Evolutionary conservation across 2,113 vertebrate species (phyloP).

Genomic region (Neogobius melanostomus): DNA sequence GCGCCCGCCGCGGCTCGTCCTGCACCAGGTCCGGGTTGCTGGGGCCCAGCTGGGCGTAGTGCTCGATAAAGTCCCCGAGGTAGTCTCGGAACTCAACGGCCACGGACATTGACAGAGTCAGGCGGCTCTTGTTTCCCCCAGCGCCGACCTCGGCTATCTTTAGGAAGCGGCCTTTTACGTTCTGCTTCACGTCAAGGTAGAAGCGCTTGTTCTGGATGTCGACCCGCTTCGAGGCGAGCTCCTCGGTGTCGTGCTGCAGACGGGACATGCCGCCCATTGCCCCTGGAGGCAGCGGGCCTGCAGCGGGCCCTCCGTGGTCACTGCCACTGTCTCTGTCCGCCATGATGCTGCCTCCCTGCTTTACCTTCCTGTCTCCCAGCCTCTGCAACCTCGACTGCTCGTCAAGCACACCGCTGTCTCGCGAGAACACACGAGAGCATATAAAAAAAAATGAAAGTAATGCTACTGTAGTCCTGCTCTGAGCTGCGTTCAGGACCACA

Average conservation of each 20-base stretch:
- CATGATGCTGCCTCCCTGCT: slow-evolving; percentile 90
- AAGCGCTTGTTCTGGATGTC: slow-evolving; percentile 98
- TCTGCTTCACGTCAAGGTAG: slow-evolving; percentile 96
- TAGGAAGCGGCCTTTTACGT: slow-evolving; percentile 95
- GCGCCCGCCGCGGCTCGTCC: slow-evolving; percentile 93
- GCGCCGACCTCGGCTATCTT: slow-evolving; percentile 96
- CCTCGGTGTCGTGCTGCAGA: slow-evolving; percentile 94
- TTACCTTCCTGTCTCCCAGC: slow-evolving; percentile 88
- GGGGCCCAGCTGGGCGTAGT: slow-evolving; percentile 97
- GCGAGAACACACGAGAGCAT: slow-evolving; percentile 77
- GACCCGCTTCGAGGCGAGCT: slow-evolving; percentile 93
- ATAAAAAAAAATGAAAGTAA: slow-evolving; percentile 58
- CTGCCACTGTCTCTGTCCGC: slow-evolving; percentile 96
- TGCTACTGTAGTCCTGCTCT: slow-evolving; percentile 58
- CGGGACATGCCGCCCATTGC: slow-evolving; percentile 84
- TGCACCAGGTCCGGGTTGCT: slow-evolving; percentile 91
- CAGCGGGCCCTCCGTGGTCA: slow-evolving; percentile 90
- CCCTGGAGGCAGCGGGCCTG: slow-evolving; percentile 82
- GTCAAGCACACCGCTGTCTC: slow-evolving; percentile 81
- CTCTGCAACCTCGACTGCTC: slow-evolving; percentile 82
- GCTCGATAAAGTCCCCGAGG: slow-evolving; percentile 98
- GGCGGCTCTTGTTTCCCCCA: slow-evolving; percentile 92
- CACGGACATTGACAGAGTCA: slow-evolving; percentile 95
- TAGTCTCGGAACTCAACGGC: slow-evolving; percentile 98
- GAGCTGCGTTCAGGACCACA: slow-evolving; percentile 60